phyloP scores from a whole-genome alignment of 2,113 vertebrate genomes.

The Saimiri boliviensis region DNA sequence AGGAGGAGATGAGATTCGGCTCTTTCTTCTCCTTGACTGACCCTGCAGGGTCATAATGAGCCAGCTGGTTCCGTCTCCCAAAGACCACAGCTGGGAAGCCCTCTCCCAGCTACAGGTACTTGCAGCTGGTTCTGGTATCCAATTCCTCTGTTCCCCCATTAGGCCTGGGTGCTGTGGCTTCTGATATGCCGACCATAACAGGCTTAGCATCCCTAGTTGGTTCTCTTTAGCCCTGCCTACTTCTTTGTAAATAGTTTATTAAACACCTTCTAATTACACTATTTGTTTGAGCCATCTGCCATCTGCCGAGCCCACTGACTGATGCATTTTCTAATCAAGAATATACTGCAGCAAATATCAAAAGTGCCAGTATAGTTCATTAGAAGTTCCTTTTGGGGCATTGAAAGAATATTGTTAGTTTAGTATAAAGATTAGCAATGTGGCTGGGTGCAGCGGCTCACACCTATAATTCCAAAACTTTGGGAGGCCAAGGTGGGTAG shows the following conservation, averaged over 20 bases:
- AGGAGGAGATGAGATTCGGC: not conserved
- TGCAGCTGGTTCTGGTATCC: not conserved
- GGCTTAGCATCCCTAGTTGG: not conserved
- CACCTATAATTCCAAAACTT: no score
- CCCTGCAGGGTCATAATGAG: not conserved
- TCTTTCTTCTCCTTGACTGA: not conserved
- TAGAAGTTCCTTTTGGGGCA: not conserved
- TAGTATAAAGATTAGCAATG: constrained; percentile 47
- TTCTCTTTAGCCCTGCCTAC: constrained; percentile 32
- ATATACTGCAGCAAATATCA: not conserved
- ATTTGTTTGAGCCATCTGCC: constrained; percentile 73
- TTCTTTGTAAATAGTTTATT: constrained; percentile 72
- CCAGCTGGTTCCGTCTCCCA: not conserved
- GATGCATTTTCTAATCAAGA: constrained; percentile 63
- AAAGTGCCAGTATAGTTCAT: constrained; percentile 9
- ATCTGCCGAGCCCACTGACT: constrained; percentile 62
- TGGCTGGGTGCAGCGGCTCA: not conserved
- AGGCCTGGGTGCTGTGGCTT: not conserved
- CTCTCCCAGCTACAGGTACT: not conserved
- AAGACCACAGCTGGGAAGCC: not conserved
- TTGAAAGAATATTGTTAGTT: constrained; percentile 19
- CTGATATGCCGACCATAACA: not conserved
- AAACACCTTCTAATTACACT: constrained; percentile 70
- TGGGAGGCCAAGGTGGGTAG: no score
- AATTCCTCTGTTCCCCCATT: no score